Conservation (phyloP, 2,888 invertebrate genomes). For the Rhaphigaster nebulosa region DNA sequence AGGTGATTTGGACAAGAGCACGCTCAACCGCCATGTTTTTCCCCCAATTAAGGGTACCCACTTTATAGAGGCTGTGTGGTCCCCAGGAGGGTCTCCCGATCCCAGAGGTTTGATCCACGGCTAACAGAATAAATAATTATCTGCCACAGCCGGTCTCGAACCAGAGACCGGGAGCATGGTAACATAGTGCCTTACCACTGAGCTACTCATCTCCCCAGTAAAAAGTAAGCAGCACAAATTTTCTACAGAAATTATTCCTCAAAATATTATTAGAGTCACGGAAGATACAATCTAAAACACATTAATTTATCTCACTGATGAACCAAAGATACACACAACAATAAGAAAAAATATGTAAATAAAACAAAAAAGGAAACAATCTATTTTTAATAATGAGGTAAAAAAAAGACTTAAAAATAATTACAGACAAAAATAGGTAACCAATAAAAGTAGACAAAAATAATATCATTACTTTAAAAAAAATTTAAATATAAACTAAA, state of each 20-base stretch:
- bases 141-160: too few species aligned
- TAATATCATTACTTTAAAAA: not conserved
- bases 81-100: too few species aligned
- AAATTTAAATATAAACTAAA: constrained; percentile 67
- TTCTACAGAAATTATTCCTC: not conserved
- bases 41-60: too few species aligned
- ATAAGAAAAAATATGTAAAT: not conserved
- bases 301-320: not conserved
- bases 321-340: not conserved
- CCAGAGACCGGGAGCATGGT: too few species aligned
- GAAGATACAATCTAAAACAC: not conserved
- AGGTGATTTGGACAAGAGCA: too few species aligned
- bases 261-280: not conserved
- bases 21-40: too few species aligned
- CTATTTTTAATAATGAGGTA: not conserved
- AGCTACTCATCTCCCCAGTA: too few species aligned
- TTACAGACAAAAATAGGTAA: not conserved
- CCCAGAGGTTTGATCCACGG: too few species aligned
- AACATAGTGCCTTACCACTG: too few species aligned
- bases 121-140: too few species aligned
- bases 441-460: not conserved
- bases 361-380: not conserved
- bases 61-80: too few species aligned
- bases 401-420: not conserved
- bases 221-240: too few species aligned